Base-by-base conservation (phyloP, 2,888 invertebrate genomes). In the Heliconius ethilla region DNA sequence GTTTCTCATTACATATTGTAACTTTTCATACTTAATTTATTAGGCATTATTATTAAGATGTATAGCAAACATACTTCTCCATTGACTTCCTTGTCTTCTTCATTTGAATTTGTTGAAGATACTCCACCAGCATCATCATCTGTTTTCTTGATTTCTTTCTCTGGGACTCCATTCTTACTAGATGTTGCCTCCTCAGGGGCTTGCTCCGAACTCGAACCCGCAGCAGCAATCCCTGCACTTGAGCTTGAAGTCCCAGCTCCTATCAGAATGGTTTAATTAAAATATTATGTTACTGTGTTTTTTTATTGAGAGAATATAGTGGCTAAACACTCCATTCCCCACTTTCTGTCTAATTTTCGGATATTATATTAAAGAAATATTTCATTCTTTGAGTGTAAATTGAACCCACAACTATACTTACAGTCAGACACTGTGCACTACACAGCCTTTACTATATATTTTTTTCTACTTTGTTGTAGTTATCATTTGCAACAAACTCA, bases 121-220 rank as follows among this genome's bases (percentile, higher is more conserved):
- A 94, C 94, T 67, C 94, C 94, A 33, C 91, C 92, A 78, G 95
- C 87, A 82, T 94, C 94, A 59, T 92, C 92, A 15, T 93, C 94
- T 37, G 87, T 83, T 80, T 87, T 89, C 27, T 80, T 84, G 18
- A 82, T 83, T 15, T 86, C 86, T 3, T 85, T 78, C n/a, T 86
- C 82, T 40, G 86, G 79, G 37, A 82, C 77, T 5, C 91, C 90
- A 84, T 92, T 93, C 82, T 90, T 92, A 83, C 89, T 92, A 2
- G 91, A 91, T 3, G 89, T 92, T 59, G 91, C 90, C 74, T 88
- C 90, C 75, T 85, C 89, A 9, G 70, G 83, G 3, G 84, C 83
- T 72, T 86, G 87, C 79, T 92, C 91, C 4, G 89, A 89, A 78
- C 94, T 92, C 3, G 94, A 93, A 7, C 91, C 93, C 62, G 89